Percentiles rank a stretch among this genome's conserved stretches.
Evolutionary conservation across 2,113 vertebrate genomes (phyloP).

Genomic region (Zosterops lateralis): DNA sequence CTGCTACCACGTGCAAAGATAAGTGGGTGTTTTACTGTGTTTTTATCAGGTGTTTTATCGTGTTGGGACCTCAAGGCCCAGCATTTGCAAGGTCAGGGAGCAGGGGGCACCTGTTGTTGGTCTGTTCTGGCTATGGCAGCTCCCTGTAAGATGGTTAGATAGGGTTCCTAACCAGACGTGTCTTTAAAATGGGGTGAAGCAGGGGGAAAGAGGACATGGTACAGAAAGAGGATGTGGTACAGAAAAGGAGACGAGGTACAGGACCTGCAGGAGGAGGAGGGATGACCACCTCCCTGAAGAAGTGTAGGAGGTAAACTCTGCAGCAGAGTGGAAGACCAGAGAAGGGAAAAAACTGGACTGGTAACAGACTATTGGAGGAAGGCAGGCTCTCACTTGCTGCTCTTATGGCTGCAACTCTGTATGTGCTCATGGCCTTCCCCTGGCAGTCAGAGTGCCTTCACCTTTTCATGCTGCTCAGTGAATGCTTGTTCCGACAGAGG

Average conservation of each 20-base stretch:
- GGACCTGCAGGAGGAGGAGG: background rate
- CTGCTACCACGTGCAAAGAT: background rate
- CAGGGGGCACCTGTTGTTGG: background rate
- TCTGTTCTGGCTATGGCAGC: background rate
- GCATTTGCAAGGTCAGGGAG: background rate
- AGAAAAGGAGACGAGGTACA: background rate
- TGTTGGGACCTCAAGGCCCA: background rate
- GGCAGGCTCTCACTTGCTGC: background rate
- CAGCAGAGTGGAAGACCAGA: background rate
- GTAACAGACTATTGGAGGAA: background rate
- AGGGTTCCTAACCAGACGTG: background rate
- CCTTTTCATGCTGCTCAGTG: background rate
- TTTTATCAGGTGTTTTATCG: background rate
- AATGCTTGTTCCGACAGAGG: rapidly evolving
- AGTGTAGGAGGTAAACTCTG: background rate
- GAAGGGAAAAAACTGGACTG: background rate
- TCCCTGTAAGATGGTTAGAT: background rate
- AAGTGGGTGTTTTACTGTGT: background rate
- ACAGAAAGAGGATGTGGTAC: background rate
- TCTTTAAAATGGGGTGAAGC: background rate
- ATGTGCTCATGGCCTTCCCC: rapidly evolving
- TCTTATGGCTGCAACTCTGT: rapidly evolving
- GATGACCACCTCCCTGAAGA: background rate
- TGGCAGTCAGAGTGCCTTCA: background rate
- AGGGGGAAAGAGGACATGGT: background rate